Conservation (phyloP, 1,140 invertebrate species). For the Octopus sinensis region DNA sequence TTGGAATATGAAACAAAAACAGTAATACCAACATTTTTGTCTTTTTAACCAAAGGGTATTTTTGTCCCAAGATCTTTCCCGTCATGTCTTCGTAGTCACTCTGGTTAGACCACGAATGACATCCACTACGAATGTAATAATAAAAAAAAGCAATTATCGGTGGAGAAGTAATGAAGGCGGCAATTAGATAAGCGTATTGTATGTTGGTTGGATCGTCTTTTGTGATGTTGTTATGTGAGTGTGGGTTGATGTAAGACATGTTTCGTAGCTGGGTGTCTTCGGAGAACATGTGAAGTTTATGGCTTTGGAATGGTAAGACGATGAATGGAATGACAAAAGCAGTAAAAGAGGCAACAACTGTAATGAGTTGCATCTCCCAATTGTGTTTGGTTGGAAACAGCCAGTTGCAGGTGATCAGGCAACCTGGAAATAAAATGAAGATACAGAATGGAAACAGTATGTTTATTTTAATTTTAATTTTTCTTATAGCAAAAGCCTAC, state of each 20-base stretch:
- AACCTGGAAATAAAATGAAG: neutral
- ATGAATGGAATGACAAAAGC: conserved; percentile 27
- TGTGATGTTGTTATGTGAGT: neutral
- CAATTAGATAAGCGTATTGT: conserved; percentile 19
- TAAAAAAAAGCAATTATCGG: conserved; percentile 25
- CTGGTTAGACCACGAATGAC: neutral
- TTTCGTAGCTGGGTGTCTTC: neutral
- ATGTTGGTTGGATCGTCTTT: conserved; percentile 12
- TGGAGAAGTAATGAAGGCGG: conserved; percentile 16
- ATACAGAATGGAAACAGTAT: no score
- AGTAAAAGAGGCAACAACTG: conserved; percentile 16
- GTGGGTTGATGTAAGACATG: neutral
- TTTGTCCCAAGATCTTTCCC: neutral
- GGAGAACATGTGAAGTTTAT: neutral
- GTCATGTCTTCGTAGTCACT: neutral
- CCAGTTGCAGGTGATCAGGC: neutral
- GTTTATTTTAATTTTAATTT: no score
- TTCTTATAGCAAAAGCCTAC: no score
- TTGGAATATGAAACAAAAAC: conserved; percentile 20
- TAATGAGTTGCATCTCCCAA: conserved; percentile 22
- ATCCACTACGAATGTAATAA: conserved; percentile 13
- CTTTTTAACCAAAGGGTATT: neutral
- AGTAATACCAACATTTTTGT: conserved; percentile 15
- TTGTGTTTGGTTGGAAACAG: neutral
- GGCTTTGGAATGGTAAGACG: conserved; percentile 21